phyloP scores from a whole-genome alignment of 1,140 invertebrate genomes.

The Conopomorpha cramerella region DNA sequence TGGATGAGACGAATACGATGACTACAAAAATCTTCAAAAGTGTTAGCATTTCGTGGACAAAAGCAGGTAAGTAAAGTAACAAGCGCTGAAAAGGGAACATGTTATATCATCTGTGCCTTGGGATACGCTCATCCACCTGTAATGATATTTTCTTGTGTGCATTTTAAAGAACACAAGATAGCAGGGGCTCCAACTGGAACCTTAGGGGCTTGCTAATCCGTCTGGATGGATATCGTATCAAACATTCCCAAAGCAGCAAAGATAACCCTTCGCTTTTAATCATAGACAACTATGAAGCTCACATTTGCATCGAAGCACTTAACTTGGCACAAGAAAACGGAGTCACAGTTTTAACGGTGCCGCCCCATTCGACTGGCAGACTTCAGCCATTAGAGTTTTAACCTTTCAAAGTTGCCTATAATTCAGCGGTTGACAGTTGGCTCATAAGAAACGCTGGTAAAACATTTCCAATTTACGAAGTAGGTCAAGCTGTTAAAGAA shows the following conservation, averaged over 20 bases:
- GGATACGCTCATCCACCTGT: conserved; percentile 13
- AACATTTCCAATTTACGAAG: conserved; percentile 5
- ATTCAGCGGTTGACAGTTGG: conserved; percentile 19
- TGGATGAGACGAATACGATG: too few relatives aligned
- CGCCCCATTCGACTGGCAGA: conserved; percentile 28
- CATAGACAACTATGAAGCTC: conserved; percentile 23
- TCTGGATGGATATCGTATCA: conserved; percentile 19
- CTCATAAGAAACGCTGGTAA: conserved; percentile 27
- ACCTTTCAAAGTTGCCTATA: conserved; percentile 22
- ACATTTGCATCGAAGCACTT: conserved; percentile 16
- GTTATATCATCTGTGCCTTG: conserved; percentile 17
- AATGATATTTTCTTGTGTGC: conserved; percentile 16
- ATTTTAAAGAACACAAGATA: conserved; percentile 16
- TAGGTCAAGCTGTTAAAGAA: conserved; percentile 5
- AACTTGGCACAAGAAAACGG: conserved; percentile 20
- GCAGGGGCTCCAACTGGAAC: conserved; percentile 22
- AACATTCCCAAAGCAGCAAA: conserved; percentile 19
- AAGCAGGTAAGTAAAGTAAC: conserved; percentile 27
- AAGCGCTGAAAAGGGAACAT: conserved; percentile 23
- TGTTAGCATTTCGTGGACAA: conserved; percentile 22
- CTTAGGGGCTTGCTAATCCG: conserved; percentile 10
- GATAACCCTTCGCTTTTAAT: conserved; percentile 15
- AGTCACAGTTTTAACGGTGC: conserved; percentile 28
- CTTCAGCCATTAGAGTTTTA: conserved; percentile 50
- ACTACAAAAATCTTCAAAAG: conserved; percentile 20